These are phyloP conservation scores for Neoascia interrupta DNA, from an alignment of 2,888 invertebrate species.

Conservation along the genomic window DNA sequence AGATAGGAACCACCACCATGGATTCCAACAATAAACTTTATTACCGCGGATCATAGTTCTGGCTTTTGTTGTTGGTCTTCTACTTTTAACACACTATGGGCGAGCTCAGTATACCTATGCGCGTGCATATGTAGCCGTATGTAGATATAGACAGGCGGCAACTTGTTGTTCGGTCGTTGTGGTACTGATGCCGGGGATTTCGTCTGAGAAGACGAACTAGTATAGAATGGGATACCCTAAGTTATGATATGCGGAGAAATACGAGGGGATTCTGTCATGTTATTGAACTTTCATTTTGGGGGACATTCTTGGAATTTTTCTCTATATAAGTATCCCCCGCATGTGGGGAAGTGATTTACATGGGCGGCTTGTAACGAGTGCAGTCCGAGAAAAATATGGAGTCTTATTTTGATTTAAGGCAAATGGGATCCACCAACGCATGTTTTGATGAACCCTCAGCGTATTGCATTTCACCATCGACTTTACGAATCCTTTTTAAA, in stretches of 20 bases:
- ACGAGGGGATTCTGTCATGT: conserved; percentile 41
- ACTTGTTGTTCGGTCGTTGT: conserved; percentile 49
- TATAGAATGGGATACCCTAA: conserved; percentile 32
- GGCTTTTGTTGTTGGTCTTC: conserved; percentile 15
- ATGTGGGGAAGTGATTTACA: conserved; percentile 21
- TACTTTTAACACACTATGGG: conserved; percentile 21
- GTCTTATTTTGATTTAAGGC: too few relatives aligned
- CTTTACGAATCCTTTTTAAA: too few relatives aligned
- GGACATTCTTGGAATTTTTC: conserved; percentile 55
- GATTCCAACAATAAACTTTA: conserved; percentile 65
- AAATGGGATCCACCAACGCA: too few relatives aligned
- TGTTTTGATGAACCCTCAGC: too few relatives aligned
- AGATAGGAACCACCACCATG: conserved; percentile 51
- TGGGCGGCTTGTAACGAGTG: neutral
- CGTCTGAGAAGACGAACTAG: conserved; percentile 46
- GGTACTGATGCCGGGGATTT: conserved; percentile 39
- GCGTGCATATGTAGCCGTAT: neutral
- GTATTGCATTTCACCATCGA: too few relatives aligned
- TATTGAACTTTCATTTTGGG: conserved; percentile 49
- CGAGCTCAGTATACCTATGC: conserved; percentile 22
- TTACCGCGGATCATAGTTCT: conserved; percentile 61
- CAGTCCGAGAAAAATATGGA: too few relatives aligned
- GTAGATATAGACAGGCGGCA: too few relatives aligned
- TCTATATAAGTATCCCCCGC: neutral
- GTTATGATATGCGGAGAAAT: conserved; percentile 19